Evolutionary conservation across 2,113 vertebrate genomes (phyloP).

Genomic region (Collichthys lucidus): DNA sequence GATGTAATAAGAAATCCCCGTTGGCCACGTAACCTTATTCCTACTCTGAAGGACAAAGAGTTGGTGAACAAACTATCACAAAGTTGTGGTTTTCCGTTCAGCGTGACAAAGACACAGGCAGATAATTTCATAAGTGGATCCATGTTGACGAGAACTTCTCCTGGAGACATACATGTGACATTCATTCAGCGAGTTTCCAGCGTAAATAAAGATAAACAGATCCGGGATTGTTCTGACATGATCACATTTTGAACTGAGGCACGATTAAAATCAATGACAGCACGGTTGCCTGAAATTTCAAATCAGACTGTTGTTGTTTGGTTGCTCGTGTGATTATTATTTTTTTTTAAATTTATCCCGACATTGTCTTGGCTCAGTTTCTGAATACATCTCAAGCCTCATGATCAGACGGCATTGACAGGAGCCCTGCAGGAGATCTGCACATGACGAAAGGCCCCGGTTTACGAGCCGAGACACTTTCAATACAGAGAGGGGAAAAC

Average conservation of each 20-base stretch:
- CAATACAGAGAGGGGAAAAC: conserved; percentile 93
- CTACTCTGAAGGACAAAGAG: conserved; percentile 23
- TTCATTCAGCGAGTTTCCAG: background rate
- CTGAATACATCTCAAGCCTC: conserved; percentile 66
- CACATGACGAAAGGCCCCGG: conserved; percentile 85
- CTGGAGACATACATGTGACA: background rate
- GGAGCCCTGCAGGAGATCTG: conserved; percentile 75
- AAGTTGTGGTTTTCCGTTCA: background rate
- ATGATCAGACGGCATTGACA: conserved; percentile 41
- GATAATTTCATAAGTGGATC: background rate
- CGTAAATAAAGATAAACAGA: background rate
- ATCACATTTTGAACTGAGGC: background rate
- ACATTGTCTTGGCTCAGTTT: background rate
- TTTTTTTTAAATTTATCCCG: background rate
- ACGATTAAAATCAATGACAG: background rate
- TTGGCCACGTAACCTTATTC: conserved; percentile 12
- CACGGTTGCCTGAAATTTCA: background rate
- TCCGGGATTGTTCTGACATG: background rate
- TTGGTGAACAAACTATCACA: conserved; percentile 1
- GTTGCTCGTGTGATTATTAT: background rate
- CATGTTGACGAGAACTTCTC: background rate
- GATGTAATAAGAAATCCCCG: conserved; percentile 30
- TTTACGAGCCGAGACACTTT: conserved; percentile 94
- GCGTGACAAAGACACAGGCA: too few species aligned
- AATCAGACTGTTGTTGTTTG: background rate